Evolutionary conservation across 2,113 vertebrate species (phyloP).

Genomic region (Albula goreensis): DNA sequence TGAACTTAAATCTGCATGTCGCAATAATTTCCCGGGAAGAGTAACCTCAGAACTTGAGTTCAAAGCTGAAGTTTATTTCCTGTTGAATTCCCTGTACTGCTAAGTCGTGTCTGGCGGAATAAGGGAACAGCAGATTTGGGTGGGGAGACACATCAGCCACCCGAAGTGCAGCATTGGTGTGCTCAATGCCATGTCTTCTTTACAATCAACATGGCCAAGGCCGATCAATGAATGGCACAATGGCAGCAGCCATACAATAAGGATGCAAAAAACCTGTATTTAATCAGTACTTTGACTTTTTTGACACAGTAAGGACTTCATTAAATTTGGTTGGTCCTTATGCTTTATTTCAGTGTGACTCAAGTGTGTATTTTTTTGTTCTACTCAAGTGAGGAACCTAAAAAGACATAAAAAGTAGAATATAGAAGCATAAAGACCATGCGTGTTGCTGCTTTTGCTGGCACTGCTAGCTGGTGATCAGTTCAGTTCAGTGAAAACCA

Average conservation of each 20-base stretch:
- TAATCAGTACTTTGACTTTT: too few species aligned
- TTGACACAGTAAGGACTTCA: neutral
- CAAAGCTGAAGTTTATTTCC: conserved; percentile 54
- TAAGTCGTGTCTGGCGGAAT: conserved; percentile 48
- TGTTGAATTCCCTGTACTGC: conserved; percentile 45
- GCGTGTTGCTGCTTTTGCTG: neutral
- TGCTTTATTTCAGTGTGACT: neutral
- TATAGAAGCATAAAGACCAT: conserved; percentile 22
- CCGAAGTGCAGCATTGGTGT: neutral
- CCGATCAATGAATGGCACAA: too few species aligned
- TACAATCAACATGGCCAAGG: neutral
- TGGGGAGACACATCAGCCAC: conserved; percentile 28
- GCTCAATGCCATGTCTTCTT: neutral
- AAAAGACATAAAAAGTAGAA: conserved; percentile 21
- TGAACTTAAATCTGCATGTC: conserved; percentile 40
- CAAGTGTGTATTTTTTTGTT: conserved; percentile 9
- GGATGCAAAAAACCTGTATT: too few species aligned
- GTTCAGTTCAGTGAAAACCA: conserved; percentile 61
- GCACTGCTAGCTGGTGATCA: conserved; percentile 26
- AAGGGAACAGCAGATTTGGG: conserved; percentile 38
- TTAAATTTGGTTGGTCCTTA: conserved; percentile 9
- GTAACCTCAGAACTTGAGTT: conserved; percentile 35
- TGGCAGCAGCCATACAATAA: too few species aligned
- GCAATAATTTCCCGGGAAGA: conserved; percentile 32
- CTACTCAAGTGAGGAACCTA: conserved; percentile 10